phyloP scores from a whole-genome alignment of 2,113 vertebrate genomes.

The Elachura formosa region DNA sequence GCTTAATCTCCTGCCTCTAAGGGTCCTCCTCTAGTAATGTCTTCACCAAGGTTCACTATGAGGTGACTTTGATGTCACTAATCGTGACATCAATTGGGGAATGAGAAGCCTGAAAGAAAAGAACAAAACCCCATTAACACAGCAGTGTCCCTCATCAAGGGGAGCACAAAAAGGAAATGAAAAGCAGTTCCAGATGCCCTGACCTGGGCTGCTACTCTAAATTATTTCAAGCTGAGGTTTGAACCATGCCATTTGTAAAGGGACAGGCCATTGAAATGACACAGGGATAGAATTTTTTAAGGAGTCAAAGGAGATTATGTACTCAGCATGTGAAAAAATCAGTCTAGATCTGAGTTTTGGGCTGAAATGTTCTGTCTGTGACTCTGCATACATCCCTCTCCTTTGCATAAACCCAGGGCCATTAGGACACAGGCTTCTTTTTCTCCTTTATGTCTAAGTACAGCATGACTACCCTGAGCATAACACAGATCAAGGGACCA shows the following conservation, averaged over 20 bases:
- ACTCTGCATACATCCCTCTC: background rate
- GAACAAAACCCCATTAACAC: slow-evolving; percentile 17
- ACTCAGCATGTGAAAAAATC: background rate
- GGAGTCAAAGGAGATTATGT: background rate
- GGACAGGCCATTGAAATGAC: background rate
- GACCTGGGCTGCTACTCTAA: background rate
- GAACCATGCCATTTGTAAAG: background rate
- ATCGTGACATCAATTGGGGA: background rate
- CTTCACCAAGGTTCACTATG: background rate
- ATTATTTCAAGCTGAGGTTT: slow-evolving; percentile 25
- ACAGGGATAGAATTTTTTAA: background rate
- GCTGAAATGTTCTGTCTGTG: background rate
- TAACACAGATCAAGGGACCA: background rate
- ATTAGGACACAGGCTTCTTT: background rate
- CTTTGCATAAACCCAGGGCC: background rate
- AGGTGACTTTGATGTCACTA: background rate
- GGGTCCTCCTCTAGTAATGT: background rate
- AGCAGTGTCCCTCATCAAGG: slow-evolving; percentile 12
- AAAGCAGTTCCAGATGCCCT: slow-evolving; percentile 16
- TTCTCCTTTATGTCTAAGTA: background rate
- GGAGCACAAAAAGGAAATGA: background rate
- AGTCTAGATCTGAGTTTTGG: background rate
- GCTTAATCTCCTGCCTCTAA: background rate
- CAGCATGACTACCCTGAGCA: background rate
- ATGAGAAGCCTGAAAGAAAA: background rate